These are phyloP conservation scores for Anoplophora glabripennis DNA, from an alignment of 1,140 invertebrate species.

Conservation along the genomic window DNA sequence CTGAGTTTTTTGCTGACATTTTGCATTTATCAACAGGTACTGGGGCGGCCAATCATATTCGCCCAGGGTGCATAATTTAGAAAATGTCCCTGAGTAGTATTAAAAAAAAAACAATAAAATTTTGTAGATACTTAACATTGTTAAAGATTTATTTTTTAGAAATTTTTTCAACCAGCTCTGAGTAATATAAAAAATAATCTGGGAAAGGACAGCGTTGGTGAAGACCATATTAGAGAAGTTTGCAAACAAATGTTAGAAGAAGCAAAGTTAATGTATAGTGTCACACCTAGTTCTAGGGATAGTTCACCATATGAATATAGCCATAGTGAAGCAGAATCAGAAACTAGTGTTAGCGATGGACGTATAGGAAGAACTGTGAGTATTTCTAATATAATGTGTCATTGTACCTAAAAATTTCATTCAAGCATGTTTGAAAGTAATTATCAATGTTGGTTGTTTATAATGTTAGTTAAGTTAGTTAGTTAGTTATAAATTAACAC, in stretches of 20 bases:
- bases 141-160: slow-evolving; percentile 51
- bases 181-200: slow-evolving; percentile 74
- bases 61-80: no score
- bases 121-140: slow-evolving; percentile 10
- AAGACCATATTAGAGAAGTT: slow-evolving; percentile 71
- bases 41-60: no score
- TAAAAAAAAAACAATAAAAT: no score
- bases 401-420: background rate
- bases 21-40: no score
- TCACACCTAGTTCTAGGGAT: slow-evolving; percentile 42
- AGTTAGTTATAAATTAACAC: no score
- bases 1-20: no score
- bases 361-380: slow-evolving; percentile 28
- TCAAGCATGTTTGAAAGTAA: no score
- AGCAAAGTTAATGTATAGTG: slow-evolving; percentile 66
- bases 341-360: slow-evolving; percentile 31
- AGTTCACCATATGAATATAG: slow-evolving; percentile 54
- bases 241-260: slow-evolving; percentile 77
- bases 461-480: no score
- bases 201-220: slow-evolving; percentile 68
- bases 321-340: slow-evolving; percentile 50
- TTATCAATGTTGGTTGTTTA: background rate
- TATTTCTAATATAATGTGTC: slow-evolving; percentile 2
- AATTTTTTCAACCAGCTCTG: slow-evolving; percentile 76
- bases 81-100: no score